phyloP scores from a whole-genome alignment of 2,888 invertebrate genomes.

The Pseudococcus jackbeardsleyi region DNA sequence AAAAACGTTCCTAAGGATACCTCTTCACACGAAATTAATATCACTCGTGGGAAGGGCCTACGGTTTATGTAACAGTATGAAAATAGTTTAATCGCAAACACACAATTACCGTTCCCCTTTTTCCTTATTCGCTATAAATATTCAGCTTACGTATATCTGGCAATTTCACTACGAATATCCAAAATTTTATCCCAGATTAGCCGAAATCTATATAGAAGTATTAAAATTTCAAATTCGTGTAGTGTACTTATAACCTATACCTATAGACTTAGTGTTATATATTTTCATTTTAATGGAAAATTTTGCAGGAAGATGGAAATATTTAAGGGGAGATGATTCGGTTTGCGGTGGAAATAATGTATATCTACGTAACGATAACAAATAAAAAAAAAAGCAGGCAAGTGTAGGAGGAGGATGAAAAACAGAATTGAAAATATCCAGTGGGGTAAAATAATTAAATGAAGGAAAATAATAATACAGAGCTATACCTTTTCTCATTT shows the following conservation, averaged over 20 bases:
- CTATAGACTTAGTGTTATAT: neutral
- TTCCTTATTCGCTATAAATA: constrained; percentile 13
- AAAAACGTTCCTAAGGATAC: constrained; percentile 43
- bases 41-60: constrained; percentile 37
- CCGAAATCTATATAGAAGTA: neutral
- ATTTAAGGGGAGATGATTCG: neutral
- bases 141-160: neutral
- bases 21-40: constrained; percentile 44
- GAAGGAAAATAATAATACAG: neutral
- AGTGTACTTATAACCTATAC: neutral
- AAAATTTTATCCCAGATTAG: constrained; percentile 1
- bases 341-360: neutral
- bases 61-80: constrained; percentile 32
- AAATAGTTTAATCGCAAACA: constrained; percentile 28
- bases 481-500: neutral
- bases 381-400: neutral
- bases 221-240: neutral
- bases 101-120: constrained; percentile 30
- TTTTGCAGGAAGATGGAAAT: neutral
- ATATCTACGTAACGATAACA: neutral
- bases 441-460: neutral
- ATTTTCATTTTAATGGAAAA: neutral
- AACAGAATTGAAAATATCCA: neutral
- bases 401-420: neutral
- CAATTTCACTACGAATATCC: neutral